Conservation (phyloP, 2,888 invertebrate genomes). For the Ligdia adustata region DNA sequence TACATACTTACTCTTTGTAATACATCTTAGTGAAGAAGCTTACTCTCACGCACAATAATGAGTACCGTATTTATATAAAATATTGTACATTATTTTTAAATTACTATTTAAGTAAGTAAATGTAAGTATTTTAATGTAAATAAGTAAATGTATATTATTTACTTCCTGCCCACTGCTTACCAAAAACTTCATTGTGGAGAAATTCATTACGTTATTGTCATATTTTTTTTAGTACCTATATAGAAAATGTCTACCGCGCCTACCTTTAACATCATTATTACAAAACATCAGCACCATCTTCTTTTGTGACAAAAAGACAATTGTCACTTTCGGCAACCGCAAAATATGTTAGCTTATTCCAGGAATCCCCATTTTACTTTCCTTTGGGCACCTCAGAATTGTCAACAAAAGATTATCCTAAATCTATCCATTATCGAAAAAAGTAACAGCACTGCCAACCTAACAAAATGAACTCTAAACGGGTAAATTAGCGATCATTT, state of each 20-base stretch:
- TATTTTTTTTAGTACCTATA: no score
- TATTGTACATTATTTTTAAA: no score
- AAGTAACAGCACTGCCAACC: slow-evolving; percentile 38
- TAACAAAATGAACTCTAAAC: slow-evolving; percentile 18
- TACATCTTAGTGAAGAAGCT: no score
- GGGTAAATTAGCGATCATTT: slow-evolving; percentile 18
- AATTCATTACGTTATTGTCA: no score
- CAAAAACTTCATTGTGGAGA: no score
- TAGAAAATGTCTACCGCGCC: slow-evolving; percentile 2
- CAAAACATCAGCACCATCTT: slow-evolving; percentile 17
- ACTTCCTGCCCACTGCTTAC: no score
- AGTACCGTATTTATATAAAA: no score
- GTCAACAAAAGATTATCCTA: slow-evolving; percentile 81
- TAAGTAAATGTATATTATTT: no score
- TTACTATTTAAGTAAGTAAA: no score
- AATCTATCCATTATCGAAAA: slow-evolving; percentile 43
- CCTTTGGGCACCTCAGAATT: slow-evolving; percentile 59
- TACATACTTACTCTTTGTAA: no score
- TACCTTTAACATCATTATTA: slow-evolving; percentile 23
- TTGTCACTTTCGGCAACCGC: slow-evolving; percentile 59
- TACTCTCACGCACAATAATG: no score
- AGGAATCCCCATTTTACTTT: slow-evolving; percentile 57
- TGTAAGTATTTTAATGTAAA: no score
- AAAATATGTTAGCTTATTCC: slow-evolving; percentile 50
- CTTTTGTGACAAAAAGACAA: slow-evolving; percentile 38